phyloP scores from a whole-genome alignment of 1,140 invertebrate genomes.

The Aphelenchoides avenae region DNA sequence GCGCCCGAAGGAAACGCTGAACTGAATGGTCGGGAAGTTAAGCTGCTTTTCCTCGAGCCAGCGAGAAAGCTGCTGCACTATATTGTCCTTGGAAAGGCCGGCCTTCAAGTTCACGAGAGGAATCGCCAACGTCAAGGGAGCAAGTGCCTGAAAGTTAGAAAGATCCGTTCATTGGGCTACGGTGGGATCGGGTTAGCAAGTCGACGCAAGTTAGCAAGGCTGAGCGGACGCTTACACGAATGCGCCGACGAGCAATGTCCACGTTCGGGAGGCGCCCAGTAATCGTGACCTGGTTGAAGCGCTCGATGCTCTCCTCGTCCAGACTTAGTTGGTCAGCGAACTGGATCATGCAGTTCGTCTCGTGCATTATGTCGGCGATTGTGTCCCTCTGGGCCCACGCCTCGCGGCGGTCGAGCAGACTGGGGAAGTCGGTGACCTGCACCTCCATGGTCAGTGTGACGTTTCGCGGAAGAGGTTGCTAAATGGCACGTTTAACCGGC shows the following conservation, averaged over 20 bases:
- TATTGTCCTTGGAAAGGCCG: constrained; percentile 14
- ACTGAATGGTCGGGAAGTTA: constrained; percentile 19
- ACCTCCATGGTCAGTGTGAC: constrained; percentile 25
- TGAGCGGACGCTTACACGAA: constrained; percentile 20
- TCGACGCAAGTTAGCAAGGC: too few species aligned
- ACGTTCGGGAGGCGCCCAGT: constrained; percentile 20
- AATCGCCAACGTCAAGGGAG: constrained; percentile 30
- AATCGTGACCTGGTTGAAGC: constrained; percentile 31
- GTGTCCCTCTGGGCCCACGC: constrained; percentile 32
- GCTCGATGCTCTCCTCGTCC: constrained; percentile 14
- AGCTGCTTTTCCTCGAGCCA: constrained; percentile 2
- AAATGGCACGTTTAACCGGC: too few species aligned
- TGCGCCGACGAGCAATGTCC: constrained; percentile 21
- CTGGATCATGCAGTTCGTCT: constrained; percentile 33
- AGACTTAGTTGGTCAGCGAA: constrained; percentile 28
- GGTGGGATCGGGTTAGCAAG: too few species aligned
- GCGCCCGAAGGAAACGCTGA: constrained; percentile 12
- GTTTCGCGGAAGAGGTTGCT: constrained; percentile 25
- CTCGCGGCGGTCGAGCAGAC: constrained; percentile 23
- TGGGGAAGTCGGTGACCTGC: constrained; percentile 22
- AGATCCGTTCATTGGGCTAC: constrained; percentile 13
- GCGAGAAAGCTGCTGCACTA: constrained; percentile 12
- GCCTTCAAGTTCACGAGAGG: constrained; percentile 19
- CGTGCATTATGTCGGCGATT: constrained; percentile 27
- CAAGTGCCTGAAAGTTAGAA: constrained; percentile 18